Base-by-base conservation (phyloP, 2,797 vertebrate species). In the Anguilla anguilla region DNA sequence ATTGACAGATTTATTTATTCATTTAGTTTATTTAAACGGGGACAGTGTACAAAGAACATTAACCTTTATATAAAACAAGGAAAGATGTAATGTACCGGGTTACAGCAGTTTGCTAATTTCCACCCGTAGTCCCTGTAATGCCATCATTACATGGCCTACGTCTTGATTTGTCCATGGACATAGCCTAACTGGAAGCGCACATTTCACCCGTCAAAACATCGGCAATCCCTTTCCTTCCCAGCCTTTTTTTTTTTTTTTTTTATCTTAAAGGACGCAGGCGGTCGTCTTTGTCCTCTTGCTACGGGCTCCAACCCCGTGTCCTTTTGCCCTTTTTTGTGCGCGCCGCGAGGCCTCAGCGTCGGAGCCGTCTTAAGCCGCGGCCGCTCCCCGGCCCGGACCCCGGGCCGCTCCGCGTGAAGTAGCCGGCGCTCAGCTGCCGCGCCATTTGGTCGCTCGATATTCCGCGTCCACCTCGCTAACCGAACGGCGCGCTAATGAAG, bases 341-440 rank as follows among this genome's bases (percentile, higher is more conserved):
- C 85, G 85, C 84, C 92, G 91, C 19, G 83, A 91, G 88, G 91
- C 91, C 87, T 86, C 88, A n/a, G 90, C 89, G 88, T 92, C 91
- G 93, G 91, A 61, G n/a, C 88, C 6, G 11, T 53, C 77, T 86
- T 31, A 19, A 88, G 89, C 89, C 89, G 10, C 77, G 91, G 88
- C 92, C 88, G 85, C 90, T 87, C 90, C 93, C 92, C 49, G 49
- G 94, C 93, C 92, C 93, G 93, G 93, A 92, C 92, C 93, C 92
- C 94, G 95, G 94, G 95, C 94, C 94, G 93, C 93, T 92, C 92
- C 92, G 90, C 91, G 35, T 67, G 31, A 43, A 43, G 55, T 87
- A n/a, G 77, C 25, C 91, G 93, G 88, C 90, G 91, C 91, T 94
- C 92, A 94, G 94, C 94, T 94, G 91, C 91, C 92, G 91, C 64